phyloP scores from a whole-genome alignment of 37 sponge, comb jelly and placozoan species.

The Agelas oroides region DNA sequence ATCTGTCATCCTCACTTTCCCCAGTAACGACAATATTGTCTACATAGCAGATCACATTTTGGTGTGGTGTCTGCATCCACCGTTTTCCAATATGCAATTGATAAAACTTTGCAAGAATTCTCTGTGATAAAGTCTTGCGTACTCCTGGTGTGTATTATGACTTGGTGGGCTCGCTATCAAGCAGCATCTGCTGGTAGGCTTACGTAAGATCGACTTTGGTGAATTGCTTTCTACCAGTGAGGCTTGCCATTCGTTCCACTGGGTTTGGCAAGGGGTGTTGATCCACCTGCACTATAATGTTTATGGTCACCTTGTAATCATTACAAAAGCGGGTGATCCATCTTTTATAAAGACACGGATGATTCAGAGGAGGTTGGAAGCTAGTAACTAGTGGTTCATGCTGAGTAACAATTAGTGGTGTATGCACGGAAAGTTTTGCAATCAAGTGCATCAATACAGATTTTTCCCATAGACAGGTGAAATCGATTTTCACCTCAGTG shows the following conservation, averaged over 20 bases:
- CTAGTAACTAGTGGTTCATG: too few species aligned
- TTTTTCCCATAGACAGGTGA: too few species aligned
- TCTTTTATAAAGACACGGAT: slow-evolving; percentile 51
- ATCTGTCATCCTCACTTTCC: background rate
- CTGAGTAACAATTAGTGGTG: too few species aligned
- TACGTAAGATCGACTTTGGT: slow-evolving; percentile 52
- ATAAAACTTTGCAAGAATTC: slow-evolving; percentile 33
- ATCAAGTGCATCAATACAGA: too few species aligned
- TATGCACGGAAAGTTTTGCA: too few species aligned
- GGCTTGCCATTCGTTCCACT: slow-evolving; percentile 36
- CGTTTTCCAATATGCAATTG: slow-evolving; percentile 11
- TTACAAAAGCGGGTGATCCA: slow-evolving; percentile 46
- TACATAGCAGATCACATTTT: slow-evolving; percentile 29
- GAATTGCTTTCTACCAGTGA: slow-evolving; percentile 53
- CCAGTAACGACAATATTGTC: slow-evolving; percentile 51
- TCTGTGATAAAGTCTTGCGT: slow-evolving; percentile 10
- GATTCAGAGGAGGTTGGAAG: too few species aligned
- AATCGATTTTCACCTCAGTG: too few species aligned
- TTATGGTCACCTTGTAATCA: slow-evolving; percentile 62
- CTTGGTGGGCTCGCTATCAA: slow-evolving; percentile 30
- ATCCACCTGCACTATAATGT: slow-evolving; percentile 41
- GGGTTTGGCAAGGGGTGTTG: slow-evolving; percentile 52
- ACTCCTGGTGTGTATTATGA: slow-evolving; percentile 47
- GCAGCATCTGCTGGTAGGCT: slow-evolving; percentile 50
- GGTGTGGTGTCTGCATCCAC: slow-evolving; percentile 19